Percentiles rank a stretch among this genome's conserved stretches.
phyloP scores from a whole-genome alignment of 2,113 vertebrate genomes.

The zebrafish (Danio rerio) region DNA sequence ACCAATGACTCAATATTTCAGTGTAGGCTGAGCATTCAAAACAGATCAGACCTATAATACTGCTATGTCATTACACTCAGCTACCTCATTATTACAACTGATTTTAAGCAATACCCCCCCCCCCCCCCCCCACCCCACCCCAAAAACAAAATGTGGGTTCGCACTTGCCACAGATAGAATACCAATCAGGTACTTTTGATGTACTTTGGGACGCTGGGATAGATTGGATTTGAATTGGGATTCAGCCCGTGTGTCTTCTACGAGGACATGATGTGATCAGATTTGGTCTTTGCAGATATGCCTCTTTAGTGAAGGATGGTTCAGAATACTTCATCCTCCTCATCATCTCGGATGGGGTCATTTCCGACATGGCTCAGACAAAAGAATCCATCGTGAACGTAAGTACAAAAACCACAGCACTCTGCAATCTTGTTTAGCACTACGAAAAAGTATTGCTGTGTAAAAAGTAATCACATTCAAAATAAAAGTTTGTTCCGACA shows the following conservation, averaged over 20 bases:
- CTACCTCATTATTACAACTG: not conserved
- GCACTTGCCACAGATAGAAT: not conserved
- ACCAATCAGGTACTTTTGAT: not conserved
- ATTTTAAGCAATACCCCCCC: not conserved
- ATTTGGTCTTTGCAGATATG: slow-evolving; percentile 79
- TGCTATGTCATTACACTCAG: not conserved
- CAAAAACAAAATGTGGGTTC: not conserved
- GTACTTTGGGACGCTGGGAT: not conserved
- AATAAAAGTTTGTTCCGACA: too few relatives aligned
- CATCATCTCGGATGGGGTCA: slow-evolving; percentile 96
- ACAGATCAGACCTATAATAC: too few relatives aligned
- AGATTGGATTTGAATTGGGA: not conserved
- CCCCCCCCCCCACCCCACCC: too few relatives aligned
- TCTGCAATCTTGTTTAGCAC: not conserved
- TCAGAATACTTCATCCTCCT: slow-evolving; percentile 98
- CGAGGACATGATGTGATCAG: not conserved
- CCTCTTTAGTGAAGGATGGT: slow-evolving; percentile 90
- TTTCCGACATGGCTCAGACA: slow-evolving; percentile 98
- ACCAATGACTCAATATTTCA: too few relatives aligned
- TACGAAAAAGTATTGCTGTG: not conserved
- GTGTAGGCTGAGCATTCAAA: too few relatives aligned
- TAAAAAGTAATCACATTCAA: too few relatives aligned
- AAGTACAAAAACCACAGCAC: slow-evolving; percentile 53
- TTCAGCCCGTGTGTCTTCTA: not conserved
- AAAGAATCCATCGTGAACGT: slow-evolving; percentile 97